Conservation (phyloP, 2,113 vertebrate species). For the Felis catus region F.catus_Fca126_mat1.0 CM031420.1:3020001-3020500, state of each 20-base stretch:
- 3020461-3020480: rapidly evolving
- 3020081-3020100: rapidly evolving
- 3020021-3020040: background rate
- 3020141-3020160: rapidly evolving
- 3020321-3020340: rapidly evolving
- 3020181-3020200: background rate
- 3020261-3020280: rapidly evolving
- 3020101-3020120: rapidly evolving
- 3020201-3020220: background rate
- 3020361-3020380: rapidly evolving
- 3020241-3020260: rapidly evolving
- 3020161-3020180: background rate
- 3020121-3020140: background rate
- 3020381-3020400: background rate
- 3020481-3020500: background rate
- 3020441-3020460: background rate
- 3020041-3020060: background rate
- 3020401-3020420: rapidly evolving
- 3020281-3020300: rapidly evolving
- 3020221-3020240: rapidly evolving
- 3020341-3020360: background rate
- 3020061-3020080: background rate
- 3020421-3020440: rapidly evolving
- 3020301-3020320: rapidly evolving
- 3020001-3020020: background rate